Evolutionary conservation across 2,113 vertebrate genomes (phyloP).

Genomic region (Talpa occidentalis): DNA sequence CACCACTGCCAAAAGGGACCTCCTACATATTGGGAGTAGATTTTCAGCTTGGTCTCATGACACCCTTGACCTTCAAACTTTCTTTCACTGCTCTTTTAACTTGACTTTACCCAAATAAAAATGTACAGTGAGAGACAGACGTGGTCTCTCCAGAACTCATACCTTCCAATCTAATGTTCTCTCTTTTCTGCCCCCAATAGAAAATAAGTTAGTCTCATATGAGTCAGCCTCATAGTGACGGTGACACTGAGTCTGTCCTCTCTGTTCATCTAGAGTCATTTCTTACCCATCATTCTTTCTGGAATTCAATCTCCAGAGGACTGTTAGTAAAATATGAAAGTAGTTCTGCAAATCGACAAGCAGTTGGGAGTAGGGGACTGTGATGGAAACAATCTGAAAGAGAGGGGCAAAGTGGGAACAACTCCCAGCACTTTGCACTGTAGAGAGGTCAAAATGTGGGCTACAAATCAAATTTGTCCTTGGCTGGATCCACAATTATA

Average conservation of each 20-base stretch:
- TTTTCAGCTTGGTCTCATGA: neutral
- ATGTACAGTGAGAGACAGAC: neutral
- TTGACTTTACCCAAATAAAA: neutral
- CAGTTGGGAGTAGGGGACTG: conserved; percentile 27
- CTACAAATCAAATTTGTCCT: conserved; percentile 78
- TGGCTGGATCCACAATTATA: conserved; percentile 69
- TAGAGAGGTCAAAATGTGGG: conserved; percentile 67
- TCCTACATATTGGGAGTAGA: neutral
- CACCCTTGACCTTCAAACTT: neutral
- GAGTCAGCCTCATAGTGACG: neutral
- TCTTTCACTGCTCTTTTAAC: neutral
- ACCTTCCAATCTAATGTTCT: neutral
- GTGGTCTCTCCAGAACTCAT: neutral
- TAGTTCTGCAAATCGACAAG: conserved; percentile 51
- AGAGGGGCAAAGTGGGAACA: conserved; percentile 60
- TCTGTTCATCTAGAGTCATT: neutral
- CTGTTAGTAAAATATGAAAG: conserved; percentile 46
- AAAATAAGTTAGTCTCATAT: neutral
- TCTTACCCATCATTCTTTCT: conserved; percentile 53
- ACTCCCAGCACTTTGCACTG: conserved; percentile 59
- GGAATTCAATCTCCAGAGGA: conserved; percentile 57
- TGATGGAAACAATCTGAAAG: conserved; percentile 66
- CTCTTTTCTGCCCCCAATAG: conserved; percentile 3
- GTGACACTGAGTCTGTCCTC: neutral
- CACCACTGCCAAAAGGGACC: neutral